These are phyloP conservation scores for Lateolabrax maculatus DNA, from an alignment of 2,797 vertebrate species.

Conservation along the genomic window DNA sequence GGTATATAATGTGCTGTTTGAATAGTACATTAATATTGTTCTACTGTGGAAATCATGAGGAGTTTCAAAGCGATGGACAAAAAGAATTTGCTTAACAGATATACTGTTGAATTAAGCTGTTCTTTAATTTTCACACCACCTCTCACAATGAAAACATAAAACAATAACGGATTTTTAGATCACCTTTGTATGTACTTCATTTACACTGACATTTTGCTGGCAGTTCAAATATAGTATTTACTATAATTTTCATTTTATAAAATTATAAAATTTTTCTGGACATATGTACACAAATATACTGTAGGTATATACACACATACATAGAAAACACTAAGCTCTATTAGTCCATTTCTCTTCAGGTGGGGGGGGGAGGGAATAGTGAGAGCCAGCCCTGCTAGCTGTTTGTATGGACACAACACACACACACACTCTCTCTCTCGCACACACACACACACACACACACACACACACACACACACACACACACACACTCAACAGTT, in stretches of 20 bases:
- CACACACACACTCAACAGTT: slow-evolving; percentile 30
- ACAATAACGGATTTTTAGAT: slow-evolving; percentile 69
- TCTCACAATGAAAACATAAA: slow-evolving; percentile 72
- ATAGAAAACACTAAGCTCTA: slow-evolving; percentile 65
- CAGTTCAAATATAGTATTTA: slow-evolving; percentile 78
- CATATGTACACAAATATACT: slow-evolving; percentile 79
- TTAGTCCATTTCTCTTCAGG: slow-evolving; percentile 57
- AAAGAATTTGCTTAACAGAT: slow-evolving; percentile 2
- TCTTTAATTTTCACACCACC: slow-evolving; percentile 78
- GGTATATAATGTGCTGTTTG: background rate
- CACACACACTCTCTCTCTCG: slow-evolving; percentile 1
- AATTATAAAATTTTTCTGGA: slow-evolving; percentile 84
- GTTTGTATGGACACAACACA: slow-evolving; percentile 30
- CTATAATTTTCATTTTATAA: slow-evolving; percentile 82
- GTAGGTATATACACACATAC: slow-evolving; percentile 74
- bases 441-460: background rate
- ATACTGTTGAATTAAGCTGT: slow-evolving; percentile 39
- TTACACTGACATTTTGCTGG: slow-evolving; percentile 71
- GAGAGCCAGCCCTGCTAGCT: slow-evolving; percentile 85
- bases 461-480: slow-evolving; percentile 12
- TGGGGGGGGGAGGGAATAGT: slow-evolving; percentile 36
- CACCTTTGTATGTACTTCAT: slow-evolving; percentile 73
- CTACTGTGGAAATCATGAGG: background rate
- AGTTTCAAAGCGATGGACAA: background rate
- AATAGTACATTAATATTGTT: background rate